Base-by-base conservation (phyloP, 2,113 vertebrate species). In the Carassius carassius region DNA sequence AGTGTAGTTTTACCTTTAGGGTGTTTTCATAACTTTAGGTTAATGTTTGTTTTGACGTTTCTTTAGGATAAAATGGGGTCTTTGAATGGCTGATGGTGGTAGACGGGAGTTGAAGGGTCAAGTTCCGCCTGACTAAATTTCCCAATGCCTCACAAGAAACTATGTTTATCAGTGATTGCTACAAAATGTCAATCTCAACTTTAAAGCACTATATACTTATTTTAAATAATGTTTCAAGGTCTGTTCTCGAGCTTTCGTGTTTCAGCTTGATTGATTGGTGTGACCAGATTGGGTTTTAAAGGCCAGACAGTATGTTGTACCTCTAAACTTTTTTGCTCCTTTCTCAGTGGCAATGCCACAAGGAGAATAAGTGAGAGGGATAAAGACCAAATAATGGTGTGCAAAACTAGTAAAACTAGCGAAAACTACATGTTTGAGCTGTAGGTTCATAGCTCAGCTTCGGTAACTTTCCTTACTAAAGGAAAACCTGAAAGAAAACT, bases 21-120 rank as follows among this genome's bases (percentile, higher is more conserved):
- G 72, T 63, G 51, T 62, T 72, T 29, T 75, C 17, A 0, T 83
- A 70, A 85, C 60, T 13, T 67, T 19, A 23, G 37, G 73, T 75
- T 60, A 65, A 54, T 69, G 49, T 69, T 84, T 84, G 81, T 80
- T 84, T 88, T 86, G 84, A 86, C 81, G 84, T 62, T 78, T 81
- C 23, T 75, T 37, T 73, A 44, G 75, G 84, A 86, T 84, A 88
- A 83, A n/a, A 54, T 49, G 32, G 56, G 56, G 37, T 69, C 70
- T 85, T 54, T 23, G 60, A 62, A 81, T 63, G 60, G 83, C 56
- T 67, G 54, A 35, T 86, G 77, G 72, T 35, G 44, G 32, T 16
- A 23, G 51, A 49, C 23, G 62, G 41, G 65, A 70, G 80, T 16
- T 49, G 19, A 60, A 17, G 47, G 51, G 37, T 37, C 60, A 49